Conservation (phyloP, 2,797 vertebrate genomes). For the Tamandua tetradactyla region DNA sequence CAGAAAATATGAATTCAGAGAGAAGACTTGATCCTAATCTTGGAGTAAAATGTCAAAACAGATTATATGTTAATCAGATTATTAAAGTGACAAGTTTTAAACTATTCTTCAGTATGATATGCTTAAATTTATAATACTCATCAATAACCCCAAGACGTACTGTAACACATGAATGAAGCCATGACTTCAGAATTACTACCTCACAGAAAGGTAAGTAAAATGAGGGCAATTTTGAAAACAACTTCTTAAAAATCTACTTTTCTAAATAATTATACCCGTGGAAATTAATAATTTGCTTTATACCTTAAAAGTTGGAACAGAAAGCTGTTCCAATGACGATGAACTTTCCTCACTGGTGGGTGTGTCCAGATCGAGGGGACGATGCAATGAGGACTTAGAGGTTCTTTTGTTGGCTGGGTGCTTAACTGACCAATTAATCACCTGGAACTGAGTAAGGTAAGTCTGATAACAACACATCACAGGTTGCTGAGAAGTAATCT, state of each 20-base stretch:
- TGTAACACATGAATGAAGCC: not conserved
- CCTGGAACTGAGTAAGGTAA: slow-evolving; percentile 96
- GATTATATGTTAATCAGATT: not conserved
- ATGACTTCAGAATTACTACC: not conserved
- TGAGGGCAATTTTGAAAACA: not conserved
- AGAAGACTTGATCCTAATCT: not conserved
- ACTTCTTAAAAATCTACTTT: slow-evolving; percentile 35
- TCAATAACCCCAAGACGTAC: not conserved
- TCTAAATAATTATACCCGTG: not conserved
- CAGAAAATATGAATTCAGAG: not conserved
- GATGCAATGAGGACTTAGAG: slow-evolving; percentile 97
- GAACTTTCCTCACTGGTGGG: slow-evolving; percentile 98
- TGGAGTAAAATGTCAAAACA: not conserved
- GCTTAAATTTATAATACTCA: not conserved
- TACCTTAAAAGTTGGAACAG: slow-evolving; percentile 97
- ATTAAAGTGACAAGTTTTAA: not conserved
- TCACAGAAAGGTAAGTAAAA: slow-evolving; percentile 6
- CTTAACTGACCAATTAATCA: slow-evolving; percentile 96
- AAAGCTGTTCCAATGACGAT: slow-evolving; percentile 94
- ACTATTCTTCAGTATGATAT: not conserved
- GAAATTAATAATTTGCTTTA: not conserved
- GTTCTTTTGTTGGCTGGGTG: slow-evolving; percentile 98
- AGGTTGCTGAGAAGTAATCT: slow-evolving; percentile 92
- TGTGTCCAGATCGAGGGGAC: slow-evolving; percentile 96
- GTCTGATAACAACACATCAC: slow-evolving; percentile 96